Evolutionary conservation across 2,888 invertebrate genomes (phyloP).

Genomic region (Anoplius nigerrimus): DNA sequence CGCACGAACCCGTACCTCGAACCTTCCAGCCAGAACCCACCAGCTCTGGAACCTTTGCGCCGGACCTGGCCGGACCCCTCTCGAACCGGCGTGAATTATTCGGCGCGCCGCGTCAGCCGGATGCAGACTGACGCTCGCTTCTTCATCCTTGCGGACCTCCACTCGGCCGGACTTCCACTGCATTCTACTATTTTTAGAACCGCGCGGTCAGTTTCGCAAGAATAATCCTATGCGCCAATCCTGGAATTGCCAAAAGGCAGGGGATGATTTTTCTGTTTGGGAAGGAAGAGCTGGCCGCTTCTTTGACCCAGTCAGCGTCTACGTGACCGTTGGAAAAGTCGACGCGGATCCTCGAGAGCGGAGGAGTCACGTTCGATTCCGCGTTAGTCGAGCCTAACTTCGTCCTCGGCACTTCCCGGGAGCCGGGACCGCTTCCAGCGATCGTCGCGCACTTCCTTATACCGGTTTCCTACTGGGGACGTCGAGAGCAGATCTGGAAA

Average conservation of each 20-base stretch:
- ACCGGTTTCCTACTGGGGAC: slow-evolving; percentile 63
- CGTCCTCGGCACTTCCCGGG: slow-evolving; percentile 54
- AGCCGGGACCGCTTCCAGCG: slow-evolving; percentile 46
- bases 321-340: too few species aligned
- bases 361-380: slow-evolving; percentile 44
- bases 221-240: too few species aligned
- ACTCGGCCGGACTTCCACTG: too few species aligned
- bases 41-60: neutral
- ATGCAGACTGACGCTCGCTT: neutral
- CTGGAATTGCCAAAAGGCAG: too few species aligned
- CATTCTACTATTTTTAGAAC: too few species aligned
- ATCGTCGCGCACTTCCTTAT: slow-evolving; percentile 53
- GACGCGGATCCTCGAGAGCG: too few species aligned
- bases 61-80: neutral
- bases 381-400: slow-evolving; percentile 45
- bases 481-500: slow-evolving; percentile 58
- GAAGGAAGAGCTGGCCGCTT: too few species aligned
- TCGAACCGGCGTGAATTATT: neutral
- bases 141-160: too few species aligned
- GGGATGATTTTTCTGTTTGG: too few species aligned
- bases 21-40: too few species aligned
- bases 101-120: neutral
- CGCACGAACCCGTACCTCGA: neutral
- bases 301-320: too few species aligned
- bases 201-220: too few species aligned